phyloP scores from a whole-genome alignment of 2,113 vertebrate genomes.

The Etheostoma cragini region DNA sequence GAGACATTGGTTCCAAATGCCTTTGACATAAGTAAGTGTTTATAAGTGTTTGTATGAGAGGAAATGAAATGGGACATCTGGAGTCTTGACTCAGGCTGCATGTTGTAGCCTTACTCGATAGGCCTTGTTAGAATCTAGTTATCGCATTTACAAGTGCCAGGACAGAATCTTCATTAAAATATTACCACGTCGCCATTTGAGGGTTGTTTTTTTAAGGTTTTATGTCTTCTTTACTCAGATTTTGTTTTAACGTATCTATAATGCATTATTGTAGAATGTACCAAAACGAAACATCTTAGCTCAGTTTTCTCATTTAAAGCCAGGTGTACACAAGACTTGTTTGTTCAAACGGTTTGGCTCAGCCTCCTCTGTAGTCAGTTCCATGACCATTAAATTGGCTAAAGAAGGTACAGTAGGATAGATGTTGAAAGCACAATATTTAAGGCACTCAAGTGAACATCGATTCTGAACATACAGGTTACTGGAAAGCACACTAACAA shows the following conservation, averaged over 20 bases:
- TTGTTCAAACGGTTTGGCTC: conserved; percentile 42
- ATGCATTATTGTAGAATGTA: conserved; percentile 80
- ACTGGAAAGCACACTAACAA: conserved; percentile 74
- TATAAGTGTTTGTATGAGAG: conserved; percentile 38
- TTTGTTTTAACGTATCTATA: conserved; percentile 63
- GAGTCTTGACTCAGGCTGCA: conserved; percentile 73
- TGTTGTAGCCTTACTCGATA: conserved; percentile 70
- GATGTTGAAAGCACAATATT: conserved; percentile 80
- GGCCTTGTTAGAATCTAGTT: conserved; percentile 79
- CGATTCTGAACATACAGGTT: conserved; percentile 58
- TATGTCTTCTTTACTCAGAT: conserved; percentile 54
- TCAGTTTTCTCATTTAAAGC: conserved; percentile 47
- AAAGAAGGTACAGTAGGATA: conserved; percentile 45
- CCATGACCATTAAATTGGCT: conserved; percentile 43
- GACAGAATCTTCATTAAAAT: conserved; percentile 72
- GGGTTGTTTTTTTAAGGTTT: conserved; percentile 39
- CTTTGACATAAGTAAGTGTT: conserved; percentile 50
- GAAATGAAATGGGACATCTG: conserved; percentile 46
- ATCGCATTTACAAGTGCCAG: conserved; percentile 81
- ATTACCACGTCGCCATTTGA: conserved; percentile 68
- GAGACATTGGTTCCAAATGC: conserved; percentile 60
- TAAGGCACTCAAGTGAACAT: conserved; percentile 60
- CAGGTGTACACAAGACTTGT: conserved; percentile 44
- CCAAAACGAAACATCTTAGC: conserved; percentile 67
- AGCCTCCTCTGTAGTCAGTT: conserved; percentile 50